Percentiles rank a stretch among this genome's conserved stretches.
phyloP scores from a whole-genome alignment of 1,140 invertebrate genomes.

The Megathymus violae region DNA sequence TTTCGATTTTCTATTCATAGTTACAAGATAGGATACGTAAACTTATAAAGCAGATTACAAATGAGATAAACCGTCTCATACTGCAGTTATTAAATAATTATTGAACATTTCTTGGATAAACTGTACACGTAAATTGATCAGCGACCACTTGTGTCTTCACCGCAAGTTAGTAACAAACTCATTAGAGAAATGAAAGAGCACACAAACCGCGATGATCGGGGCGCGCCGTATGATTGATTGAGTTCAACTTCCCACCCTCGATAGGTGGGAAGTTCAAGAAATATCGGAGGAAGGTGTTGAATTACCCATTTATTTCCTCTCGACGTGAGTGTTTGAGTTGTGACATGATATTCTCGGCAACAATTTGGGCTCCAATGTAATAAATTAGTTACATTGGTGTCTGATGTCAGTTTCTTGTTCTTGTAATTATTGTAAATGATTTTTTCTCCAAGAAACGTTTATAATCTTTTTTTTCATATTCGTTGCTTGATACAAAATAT shows the following conservation, averaged over 20 bases:
- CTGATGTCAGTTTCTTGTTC: constrained; percentile 22
- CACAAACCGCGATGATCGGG: constrained; percentile 56
- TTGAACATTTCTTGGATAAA: neutral
- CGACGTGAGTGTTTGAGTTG: constrained; percentile 68
- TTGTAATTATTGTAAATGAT: constrained; percentile 13
- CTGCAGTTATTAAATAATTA: too few relatives aligned
- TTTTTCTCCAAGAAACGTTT: constrained; percentile 9
- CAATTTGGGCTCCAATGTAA: constrained; percentile 41
- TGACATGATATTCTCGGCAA: constrained; percentile 52
- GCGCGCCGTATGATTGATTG: constrained; percentile 67
- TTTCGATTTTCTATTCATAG: too few relatives aligned
- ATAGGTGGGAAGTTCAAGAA: constrained; percentile 49
- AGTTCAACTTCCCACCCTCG: constrained; percentile 26
- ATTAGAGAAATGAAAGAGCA: constrained; percentile 82
- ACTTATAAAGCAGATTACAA: too few relatives aligned
- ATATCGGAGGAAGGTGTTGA: constrained; percentile 55
- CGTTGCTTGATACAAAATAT: too few relatives aligned
- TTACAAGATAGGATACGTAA: too few relatives aligned
- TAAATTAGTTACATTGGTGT: constrained; percentile 55
- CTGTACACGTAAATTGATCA: neutral
- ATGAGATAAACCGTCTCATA: too few relatives aligned
- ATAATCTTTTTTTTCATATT: neutral
- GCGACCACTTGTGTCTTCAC: neutral
- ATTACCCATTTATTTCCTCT: constrained; percentile 77
- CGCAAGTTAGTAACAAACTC: constrained; percentile 54